These are phyloP conservation scores for Hypercompe scribonia DNA, from an alignment of 2,888 invertebrate species.

Conservation along the genomic window DNA sequence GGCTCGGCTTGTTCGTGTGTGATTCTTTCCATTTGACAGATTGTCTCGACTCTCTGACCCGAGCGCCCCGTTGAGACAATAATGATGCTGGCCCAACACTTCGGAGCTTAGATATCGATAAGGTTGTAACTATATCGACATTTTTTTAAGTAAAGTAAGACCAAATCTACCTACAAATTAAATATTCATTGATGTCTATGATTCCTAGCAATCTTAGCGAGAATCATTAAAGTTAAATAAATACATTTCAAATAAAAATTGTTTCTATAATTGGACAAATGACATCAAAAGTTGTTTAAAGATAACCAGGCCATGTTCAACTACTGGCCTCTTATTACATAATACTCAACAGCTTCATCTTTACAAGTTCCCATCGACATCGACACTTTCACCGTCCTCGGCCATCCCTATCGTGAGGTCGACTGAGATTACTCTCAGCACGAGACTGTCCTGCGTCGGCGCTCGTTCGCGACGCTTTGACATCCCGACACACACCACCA, in stretches of 20 bases:
- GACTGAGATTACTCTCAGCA: slow-evolving; percentile 86
- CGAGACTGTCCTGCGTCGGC: slow-evolving; percentile 85
- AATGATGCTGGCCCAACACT: slow-evolving; percentile 74
- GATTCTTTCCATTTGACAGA: slow-evolving; percentile 86
- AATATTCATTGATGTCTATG: neutral
- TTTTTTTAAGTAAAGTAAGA: neutral
- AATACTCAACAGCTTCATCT: slow-evolving; percentile 22
- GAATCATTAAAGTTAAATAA: neutral
- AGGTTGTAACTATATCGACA: slow-evolving; percentile 16
- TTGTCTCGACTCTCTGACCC: slow-evolving; percentile 85
- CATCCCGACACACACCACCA: slow-evolving; percentile 78
- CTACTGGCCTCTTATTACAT: slow-evolving; percentile 27
- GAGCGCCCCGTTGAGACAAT: slow-evolving; percentile 81
- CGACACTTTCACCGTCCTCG: slow-evolving; percentile 52
- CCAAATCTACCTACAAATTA: neutral
- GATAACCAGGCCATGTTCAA: slow-evolving; percentile 14
- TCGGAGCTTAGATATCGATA: slow-evolving; percentile 70
- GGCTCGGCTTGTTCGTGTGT: slow-evolving; percentile 75
- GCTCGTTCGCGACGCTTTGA: slow-evolving; percentile 86
- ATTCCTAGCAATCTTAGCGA: neutral
- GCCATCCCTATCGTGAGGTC: slow-evolving; percentile 74
- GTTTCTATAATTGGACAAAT: slow-evolving; percentile 7
- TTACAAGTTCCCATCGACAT: slow-evolving; percentile 39
- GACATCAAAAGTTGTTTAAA: slow-evolving; percentile 17
- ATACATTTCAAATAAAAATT: neutral